These are phyloP conservation scores for Drosophila auraria DNA, from an alignment of 1,140 invertebrate genomes.

Conservation along the genomic window DNA sequence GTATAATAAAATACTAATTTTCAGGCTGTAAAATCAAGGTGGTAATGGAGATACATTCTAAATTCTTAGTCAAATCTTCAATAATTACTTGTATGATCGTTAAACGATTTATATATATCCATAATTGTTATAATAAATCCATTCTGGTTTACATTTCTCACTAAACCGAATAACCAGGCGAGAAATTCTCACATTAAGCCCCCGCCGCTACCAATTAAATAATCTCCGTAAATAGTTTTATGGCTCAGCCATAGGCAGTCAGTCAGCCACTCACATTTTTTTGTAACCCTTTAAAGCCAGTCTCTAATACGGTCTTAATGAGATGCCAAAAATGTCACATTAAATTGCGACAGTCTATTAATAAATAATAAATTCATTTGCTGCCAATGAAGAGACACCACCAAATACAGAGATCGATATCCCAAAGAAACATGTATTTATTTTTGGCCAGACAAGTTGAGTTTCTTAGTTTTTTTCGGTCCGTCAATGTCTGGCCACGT, in stretches of 20 bases:
- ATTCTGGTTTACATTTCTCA: background rate
- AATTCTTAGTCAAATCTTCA: no score
- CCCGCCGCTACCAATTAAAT: background rate
- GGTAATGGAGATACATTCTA: background rate
- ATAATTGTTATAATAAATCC: slow-evolving; percentile 21
- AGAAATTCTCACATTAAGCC: slow-evolving; percentile 41
- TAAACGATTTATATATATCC: background rate
- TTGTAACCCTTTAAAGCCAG: slow-evolving; percentile 20
- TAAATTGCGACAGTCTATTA: slow-evolving; percentile 79
- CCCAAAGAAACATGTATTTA: slow-evolving; percentile 46
- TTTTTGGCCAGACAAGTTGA: slow-evolving; percentile 73
- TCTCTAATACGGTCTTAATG: slow-evolving; percentile 73
- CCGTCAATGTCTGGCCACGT: slow-evolving; percentile 63
- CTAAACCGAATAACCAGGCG: background rate
- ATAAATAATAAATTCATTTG: slow-evolving; percentile 79
- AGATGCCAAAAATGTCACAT: slow-evolving; percentile 79
- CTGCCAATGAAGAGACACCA: slow-evolving; percentile 70
- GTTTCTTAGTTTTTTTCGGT: slow-evolving; percentile 10
- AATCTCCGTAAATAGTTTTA: slow-evolving; percentile 47
- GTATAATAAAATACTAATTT: background rate
- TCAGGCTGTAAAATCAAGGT: background rate
- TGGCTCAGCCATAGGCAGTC: slow-evolving; percentile 1
- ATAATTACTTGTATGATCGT: background rate
- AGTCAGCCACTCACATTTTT: slow-evolving; percentile 2
- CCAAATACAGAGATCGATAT: slow-evolving; percentile 45